Conservation (phyloP, 2,888 invertebrate genomes). For the Temnothorax unifasciatus region DNA sequence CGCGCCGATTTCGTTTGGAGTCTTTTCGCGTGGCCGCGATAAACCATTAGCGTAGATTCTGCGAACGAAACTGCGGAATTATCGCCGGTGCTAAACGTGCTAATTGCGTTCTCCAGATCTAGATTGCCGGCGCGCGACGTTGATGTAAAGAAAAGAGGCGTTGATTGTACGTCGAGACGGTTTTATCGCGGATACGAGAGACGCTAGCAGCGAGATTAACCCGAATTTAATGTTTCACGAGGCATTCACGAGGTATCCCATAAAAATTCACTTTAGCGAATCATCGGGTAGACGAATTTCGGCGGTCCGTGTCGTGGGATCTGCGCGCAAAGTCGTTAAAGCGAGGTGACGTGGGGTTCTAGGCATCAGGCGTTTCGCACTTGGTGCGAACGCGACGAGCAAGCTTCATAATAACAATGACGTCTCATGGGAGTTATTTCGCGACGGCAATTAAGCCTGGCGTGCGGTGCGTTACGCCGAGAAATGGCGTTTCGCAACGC, state of each 20-base stretch:
- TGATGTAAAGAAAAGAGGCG: not conserved
- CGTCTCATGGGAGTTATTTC: conserved; percentile 71
- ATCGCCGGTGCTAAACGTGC: conserved; percentile 39
- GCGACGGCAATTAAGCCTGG: conserved; percentile 68
- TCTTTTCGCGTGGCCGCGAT: conserved; percentile 6
- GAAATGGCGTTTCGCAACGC: conserved; percentile 43
- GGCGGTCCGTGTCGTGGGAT: not conserved
- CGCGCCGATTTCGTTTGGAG: not conserved
- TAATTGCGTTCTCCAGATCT: conserved; percentile 45
- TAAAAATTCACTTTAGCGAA: conserved; percentile 43
- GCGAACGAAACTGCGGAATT: conserved; percentile 32
- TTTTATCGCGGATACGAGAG: conserved; percentile 19
- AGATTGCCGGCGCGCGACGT: conserved; percentile 12
- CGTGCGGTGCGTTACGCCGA: conserved; percentile 55
- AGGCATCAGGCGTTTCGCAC: conserved; percentile 36
- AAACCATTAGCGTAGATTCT: conserved; percentile 28
- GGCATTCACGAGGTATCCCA: conserved; percentile 10
- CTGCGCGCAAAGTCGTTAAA: conserved; percentile 28
- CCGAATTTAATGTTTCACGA: conserved; percentile 31
- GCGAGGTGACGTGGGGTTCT: conserved; percentile 28
- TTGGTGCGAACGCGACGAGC: conserved; percentile 19
- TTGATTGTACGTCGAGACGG: conserved; percentile 35
- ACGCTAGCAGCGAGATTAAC: conserved; percentile 21
- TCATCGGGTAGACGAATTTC: conserved; percentile 19
- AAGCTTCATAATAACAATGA: conserved; percentile 73